These are phyloP conservation scores for Aphelenchoides besseyi DNA, from an alignment of 1,140 invertebrate genomes.

Conservation along the genomic window DNA sequence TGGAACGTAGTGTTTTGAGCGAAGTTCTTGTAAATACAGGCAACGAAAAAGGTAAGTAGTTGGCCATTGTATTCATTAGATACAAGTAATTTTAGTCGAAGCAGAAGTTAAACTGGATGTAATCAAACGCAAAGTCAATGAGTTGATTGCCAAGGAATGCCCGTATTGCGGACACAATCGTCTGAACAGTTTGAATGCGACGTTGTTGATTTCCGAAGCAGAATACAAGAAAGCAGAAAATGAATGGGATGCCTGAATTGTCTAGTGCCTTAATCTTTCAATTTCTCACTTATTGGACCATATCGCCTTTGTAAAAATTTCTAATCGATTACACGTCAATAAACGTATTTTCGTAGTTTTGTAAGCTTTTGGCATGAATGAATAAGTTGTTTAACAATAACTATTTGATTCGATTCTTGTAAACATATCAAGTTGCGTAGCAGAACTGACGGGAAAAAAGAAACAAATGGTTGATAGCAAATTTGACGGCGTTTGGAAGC, in stretches of 20 bases:
- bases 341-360: too few relatives aligned
- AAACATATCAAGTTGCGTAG: too few relatives aligned
- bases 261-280: not conserved
- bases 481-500: constrained; percentile 29
- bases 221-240: constrained; percentile 78
- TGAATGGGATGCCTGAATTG: constrained; percentile 70
- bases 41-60: constrained; percentile 6
- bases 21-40: constrained; percentile 12
- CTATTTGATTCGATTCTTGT: too few relatives aligned
- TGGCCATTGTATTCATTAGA: not conserved
- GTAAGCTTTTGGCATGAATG: too few relatives aligned
- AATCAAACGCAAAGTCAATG: constrained; percentile 13
- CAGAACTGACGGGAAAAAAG: too few relatives aligned
- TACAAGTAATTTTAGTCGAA: constrained; percentile 9
- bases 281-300: not conserved
- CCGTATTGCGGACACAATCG: constrained; percentile 19
- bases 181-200: constrained; percentile 70
- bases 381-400: too few relatives aligned
- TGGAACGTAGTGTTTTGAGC: constrained; percentile 3
- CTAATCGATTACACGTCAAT: too few relatives aligned
- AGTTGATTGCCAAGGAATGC: constrained; percentile 22
- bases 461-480: too few relatives aligned
- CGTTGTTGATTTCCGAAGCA: constrained; percentile 76
- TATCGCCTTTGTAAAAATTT: too few relatives aligned
- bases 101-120: not conserved